phyloP scores from a whole-genome alignment of 2,113 vertebrate genomes.

The Trematomus loennbergii region DNA sequence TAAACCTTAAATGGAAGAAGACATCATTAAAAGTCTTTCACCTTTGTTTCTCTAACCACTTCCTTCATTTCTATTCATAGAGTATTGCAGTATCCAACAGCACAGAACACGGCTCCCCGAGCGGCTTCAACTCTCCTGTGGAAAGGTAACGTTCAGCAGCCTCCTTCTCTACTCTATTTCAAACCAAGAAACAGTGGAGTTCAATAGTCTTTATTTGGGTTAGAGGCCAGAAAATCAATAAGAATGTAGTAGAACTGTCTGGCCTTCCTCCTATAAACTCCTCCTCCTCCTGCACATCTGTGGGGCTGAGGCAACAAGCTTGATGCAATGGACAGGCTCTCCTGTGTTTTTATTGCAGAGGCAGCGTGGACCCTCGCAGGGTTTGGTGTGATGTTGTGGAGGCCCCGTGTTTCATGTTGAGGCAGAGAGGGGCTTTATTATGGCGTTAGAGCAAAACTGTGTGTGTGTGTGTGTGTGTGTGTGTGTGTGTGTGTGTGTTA shows the following conservation, averaged over 20 bases:
- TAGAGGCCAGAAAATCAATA: conserved; percentile 8
- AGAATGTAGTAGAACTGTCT: conserved; percentile 18
- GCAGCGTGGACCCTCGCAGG: conserved; percentile 52
- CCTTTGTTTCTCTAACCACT: conserved; percentile 5
- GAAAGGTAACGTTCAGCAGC: conserved; percentile 86
- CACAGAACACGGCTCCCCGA: conserved; percentile 70
- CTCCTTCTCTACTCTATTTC: not conserved
- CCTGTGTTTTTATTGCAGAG: conserved; percentile 54
- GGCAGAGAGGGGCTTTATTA: conserved; percentile 44
- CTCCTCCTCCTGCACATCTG: conserved; percentile 48
- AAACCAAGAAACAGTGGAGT: not conserved
- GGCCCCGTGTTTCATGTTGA: conserved; percentile 57
- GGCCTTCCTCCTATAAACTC: conserved; percentile 11
- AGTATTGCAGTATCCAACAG: conserved; percentile 88
- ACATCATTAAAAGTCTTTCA: not conserved
- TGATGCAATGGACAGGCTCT: conserved; percentile 3
- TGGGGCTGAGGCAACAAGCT: conserved; percentile 55
- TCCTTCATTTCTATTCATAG: conserved; percentile 67
- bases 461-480: too few species aligned
- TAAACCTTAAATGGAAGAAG: not conserved
- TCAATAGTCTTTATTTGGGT: conserved; percentile 10
- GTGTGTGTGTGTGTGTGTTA: not conserved
- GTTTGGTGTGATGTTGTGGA: conserved; percentile 58
- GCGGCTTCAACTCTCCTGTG: conserved; percentile 89
- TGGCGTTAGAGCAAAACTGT: conserved; percentile 23